A percentile compares a stretch with the other conserved stretches of the same genome.
These are phyloP conservation scores for Listrodromus nycthemerus DNA, from an alignment of 2,888 invertebrate species.

Conservation along the genomic window DNA sequence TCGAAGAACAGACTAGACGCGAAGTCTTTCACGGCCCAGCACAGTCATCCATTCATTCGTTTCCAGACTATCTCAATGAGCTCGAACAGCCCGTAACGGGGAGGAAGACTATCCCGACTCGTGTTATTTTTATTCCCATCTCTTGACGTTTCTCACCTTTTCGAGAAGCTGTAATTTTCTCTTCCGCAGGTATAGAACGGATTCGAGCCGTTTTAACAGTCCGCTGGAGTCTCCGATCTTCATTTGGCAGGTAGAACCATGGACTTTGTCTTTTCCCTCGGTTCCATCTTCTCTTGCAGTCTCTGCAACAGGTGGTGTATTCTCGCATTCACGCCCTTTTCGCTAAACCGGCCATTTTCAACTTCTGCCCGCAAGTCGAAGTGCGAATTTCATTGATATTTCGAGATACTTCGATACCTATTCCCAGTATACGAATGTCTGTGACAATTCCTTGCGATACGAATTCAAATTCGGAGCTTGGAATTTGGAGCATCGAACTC, in stretches of 20 bases:
- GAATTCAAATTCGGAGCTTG: constrained; percentile 26
- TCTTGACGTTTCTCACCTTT: constrained; percentile 59
- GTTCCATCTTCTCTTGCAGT: constrained; percentile 8
- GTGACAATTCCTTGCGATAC: no score
- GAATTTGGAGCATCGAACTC: constrained; percentile 51
- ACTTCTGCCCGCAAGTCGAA: constrained; percentile 30
- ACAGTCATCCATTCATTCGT: constrained; percentile 38
- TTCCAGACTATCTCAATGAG: constrained; percentile 20
- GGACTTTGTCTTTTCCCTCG: constrained; percentile 32
- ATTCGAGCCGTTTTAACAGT: constrained; percentile 16
- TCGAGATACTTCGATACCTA: background rate
- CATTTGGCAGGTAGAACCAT: constrained; percentile 60
- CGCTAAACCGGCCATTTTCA: constrained; percentile 43
- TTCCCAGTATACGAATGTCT: background rate
- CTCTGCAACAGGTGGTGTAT: constrained; percentile 57
- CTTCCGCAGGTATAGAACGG: constrained; percentile 33
- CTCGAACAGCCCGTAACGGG: constrained; percentile 12
- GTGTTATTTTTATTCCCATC: constrained; percentile 64
- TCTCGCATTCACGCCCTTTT: constrained; percentile 53
- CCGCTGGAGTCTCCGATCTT: constrained; percentile 46
- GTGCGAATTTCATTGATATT: constrained; percentile 45
- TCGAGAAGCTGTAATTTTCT: constrained; percentile 58
- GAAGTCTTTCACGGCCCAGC: constrained; percentile 14
- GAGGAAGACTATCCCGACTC: constrained; percentile 9
- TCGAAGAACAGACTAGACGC: background rate